Evolutionary conservation across 2,888 invertebrate genomes (phyloP), one percentile per base, ranked within the genome.

Genomic region (Drosophila nigricruria): DNA sequence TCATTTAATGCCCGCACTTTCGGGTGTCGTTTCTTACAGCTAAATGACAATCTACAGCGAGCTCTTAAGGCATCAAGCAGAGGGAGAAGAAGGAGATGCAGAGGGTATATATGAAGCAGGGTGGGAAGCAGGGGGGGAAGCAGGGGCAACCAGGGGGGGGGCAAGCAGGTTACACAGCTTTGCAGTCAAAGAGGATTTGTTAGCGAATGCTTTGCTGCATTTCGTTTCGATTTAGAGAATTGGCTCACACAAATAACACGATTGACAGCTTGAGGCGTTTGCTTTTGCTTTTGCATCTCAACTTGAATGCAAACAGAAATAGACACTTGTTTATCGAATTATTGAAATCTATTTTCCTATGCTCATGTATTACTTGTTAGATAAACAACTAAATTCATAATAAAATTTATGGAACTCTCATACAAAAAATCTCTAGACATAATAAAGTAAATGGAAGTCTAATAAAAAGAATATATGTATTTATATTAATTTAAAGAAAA

Each of bases 1-100:
- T 77, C 89, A 61, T 77, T 83, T 89, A 84, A 84, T 84, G 73
- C 81, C 84, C 81, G 75, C 87, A 84, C 84, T 84, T 84, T 76
- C 72, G 78, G 89, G 81, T 89, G 63, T 86, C 89, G 75, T 79
- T 71, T 68, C 78, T 60, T 34, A 52, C 52, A 36, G 84, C 89
- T 87, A 84, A 84, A 89, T 83, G 81, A 73, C 71, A 53, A 63
- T 73, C 89, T 78, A 54, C 20, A 27, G 71, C 70, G 75, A 47
- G 36, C 67, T 34, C 67, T 70, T 62, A 63, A 52, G 47, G 25
- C 52, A 53, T 16, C 34, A 36, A 25, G 23, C 0, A 3, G 34
- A 6, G 12, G 27, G 3, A 18, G 30, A 0, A 47, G 32, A 1
- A 36, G 10, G 16, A 23, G 20, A 0, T 3, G 23, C 0, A 32